A percentile compares a stretch with the other conserved stretches of the same genome.
These are phyloP conservation scores for Eptesicus fuscus DNA, from an alignment of 2,113 vertebrate genomes.

Conservation along the genomic window DNA sequence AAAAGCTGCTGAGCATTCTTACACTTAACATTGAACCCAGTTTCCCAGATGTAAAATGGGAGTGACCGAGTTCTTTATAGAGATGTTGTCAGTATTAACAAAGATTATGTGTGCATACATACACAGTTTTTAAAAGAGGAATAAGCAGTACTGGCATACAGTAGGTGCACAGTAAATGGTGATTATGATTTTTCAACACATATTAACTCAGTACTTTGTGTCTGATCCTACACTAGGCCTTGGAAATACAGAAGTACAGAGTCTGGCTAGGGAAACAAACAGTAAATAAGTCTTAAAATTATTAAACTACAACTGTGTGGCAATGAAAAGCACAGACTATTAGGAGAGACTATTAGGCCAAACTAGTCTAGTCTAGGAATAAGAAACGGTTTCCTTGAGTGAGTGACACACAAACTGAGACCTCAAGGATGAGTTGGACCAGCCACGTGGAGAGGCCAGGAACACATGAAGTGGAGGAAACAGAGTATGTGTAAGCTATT, in stretches of 20 bases:
- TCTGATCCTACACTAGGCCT: neutral
- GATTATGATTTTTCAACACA: neutral
- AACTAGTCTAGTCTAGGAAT: neutral
- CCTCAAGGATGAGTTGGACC: neutral
- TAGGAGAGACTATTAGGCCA: neutral
- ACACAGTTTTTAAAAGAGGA: neutral
- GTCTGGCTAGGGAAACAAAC: neutral
- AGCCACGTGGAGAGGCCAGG: neutral
- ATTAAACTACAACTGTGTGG: neutral
- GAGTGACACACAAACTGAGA: neutral
- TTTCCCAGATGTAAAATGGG: neutral
- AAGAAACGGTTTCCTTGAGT: neutral
- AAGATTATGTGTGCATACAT: rapidly evolving
- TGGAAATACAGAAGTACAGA: neutral
- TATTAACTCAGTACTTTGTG: neutral
- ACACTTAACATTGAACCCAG: neutral
- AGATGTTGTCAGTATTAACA: neutral
- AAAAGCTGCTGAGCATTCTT: neutral
- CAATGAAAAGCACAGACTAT: neutral
- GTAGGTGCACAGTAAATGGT: neutral
- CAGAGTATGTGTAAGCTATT: neutral
- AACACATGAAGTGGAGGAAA: neutral
- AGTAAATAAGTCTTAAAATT: neutral
- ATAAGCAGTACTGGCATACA: neutral
- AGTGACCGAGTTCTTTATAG: neutral